These are phyloP conservation scores for Patiria miniata DNA, from an alignment of 35 echinoderm and acorn worm genomes.

Conservation along the genomic window DNA sequence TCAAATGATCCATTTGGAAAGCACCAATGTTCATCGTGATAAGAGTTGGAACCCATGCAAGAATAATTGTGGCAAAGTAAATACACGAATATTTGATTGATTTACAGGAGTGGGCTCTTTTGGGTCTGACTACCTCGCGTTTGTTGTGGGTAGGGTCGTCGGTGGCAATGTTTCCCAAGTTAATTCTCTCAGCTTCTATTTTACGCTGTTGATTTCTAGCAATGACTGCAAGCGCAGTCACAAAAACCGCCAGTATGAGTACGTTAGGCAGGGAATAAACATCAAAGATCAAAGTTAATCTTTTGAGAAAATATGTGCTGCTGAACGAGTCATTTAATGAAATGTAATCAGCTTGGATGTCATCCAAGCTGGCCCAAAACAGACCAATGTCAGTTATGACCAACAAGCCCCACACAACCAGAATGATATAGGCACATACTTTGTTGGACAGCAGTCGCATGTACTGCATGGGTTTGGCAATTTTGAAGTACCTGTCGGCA, in stretches of 20 bases:
- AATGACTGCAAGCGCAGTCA: not conserved
- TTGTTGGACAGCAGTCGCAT: not conserved
- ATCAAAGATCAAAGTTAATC: not conserved
- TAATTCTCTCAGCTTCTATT: not conserved
- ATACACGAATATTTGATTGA: not conserved
- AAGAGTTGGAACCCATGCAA: not conserved
- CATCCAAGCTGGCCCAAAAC: no score
- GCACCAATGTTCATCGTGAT: not conserved
- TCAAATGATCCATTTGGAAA: no score
- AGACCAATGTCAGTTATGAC: not conserved
- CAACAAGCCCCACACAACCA: not conserved
- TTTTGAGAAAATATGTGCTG: not conserved
- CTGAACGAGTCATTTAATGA: not conserved
- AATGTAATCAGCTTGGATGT: no score
- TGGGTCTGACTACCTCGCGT: not conserved
- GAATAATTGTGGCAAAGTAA: not conserved
- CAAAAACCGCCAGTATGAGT: not conserved
- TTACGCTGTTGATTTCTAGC: not conserved
- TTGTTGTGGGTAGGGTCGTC: not conserved
- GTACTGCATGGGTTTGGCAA: not conserved
- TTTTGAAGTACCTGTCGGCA: slow-evolving; percentile 1
- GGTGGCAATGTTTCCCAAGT: not conserved
- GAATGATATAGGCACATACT: not conserved
- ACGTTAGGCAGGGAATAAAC: not conserved
- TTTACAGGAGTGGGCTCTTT: not conserved